Evolutionary conservation across 2,113 vertebrate genomes (phyloP).

Genomic region (Ondatra zibethicus): DNA sequence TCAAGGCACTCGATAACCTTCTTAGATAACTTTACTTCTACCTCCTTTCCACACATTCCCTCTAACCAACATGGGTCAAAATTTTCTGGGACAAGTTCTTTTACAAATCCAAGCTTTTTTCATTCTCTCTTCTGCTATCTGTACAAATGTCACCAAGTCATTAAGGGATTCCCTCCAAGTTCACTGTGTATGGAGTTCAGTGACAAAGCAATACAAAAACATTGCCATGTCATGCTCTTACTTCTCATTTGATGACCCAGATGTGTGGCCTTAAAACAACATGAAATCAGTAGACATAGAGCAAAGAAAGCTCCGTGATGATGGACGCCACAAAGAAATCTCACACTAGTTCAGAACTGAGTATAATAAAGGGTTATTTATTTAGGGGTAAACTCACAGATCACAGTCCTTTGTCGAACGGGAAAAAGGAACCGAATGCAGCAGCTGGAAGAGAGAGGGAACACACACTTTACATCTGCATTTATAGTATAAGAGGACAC

Average conservation of each 20-base stretch:
- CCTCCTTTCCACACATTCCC: background rate
- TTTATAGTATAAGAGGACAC: no score
- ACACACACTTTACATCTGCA: no score
- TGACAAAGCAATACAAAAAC: background rate
- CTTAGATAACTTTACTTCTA: background rate
- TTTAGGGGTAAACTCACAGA: no score
- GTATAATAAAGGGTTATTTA: no score
- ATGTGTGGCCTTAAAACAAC: background rate
- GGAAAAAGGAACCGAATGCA: no score
- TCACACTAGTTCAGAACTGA: no score
- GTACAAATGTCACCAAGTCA: slow-evolving; percentile 10
- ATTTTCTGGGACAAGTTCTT: background rate
- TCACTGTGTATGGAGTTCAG: slow-evolving; percentile 24
- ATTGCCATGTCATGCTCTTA: background rate
- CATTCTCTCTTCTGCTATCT: slow-evolving; percentile 5
- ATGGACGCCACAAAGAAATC: no score
- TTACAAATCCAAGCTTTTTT: background rate
- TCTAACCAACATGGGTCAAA: background rate
- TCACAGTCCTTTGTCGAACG: no score
- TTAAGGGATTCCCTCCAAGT: background rate
- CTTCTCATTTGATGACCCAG: background rate
- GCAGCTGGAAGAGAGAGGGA: no score
- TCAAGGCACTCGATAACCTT: background rate
- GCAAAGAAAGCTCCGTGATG: background rate
- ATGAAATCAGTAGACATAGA: background rate